Evolutionary conservation across 1,140 invertebrate genomes (phyloP).

Genomic region (Aphaenogaster floridana): DNA sequence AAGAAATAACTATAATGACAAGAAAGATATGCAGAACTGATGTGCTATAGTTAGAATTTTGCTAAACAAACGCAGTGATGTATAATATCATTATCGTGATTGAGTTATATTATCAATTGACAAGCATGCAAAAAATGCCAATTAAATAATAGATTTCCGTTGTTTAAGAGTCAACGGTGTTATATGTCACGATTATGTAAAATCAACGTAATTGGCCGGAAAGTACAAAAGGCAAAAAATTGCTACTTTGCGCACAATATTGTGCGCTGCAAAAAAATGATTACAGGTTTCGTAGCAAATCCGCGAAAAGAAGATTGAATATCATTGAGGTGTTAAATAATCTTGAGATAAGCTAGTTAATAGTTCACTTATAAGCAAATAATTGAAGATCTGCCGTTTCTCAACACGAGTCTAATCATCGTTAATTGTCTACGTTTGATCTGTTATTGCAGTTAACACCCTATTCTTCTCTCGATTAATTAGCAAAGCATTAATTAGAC

Average conservation of each 20-base stretch:
- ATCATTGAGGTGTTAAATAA: slow-evolving; percentile 46
- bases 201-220: slow-evolving; percentile 5
- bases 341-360: slow-evolving; percentile 29
- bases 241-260: neutral
- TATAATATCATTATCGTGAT: neutral
- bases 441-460: neutral
- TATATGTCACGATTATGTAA: slow-evolving; percentile 26
- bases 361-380: neutral
- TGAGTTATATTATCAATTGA: neutral
- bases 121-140: neutral
- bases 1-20: neutral
- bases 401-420: neutral
- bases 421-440: slow-evolving; percentile 3
- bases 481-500: slow-evolving; percentile 18
- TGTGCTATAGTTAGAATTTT: neutral
- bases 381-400: neutral
- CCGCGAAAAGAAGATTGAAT: slow-evolving; percentile 22
- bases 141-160: neutral
- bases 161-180: neutral
- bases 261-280: slow-evolving; percentile 33
- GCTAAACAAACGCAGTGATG: neutral
- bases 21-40: neutral
- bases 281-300: slow-evolving; percentile 29
- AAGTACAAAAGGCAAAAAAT: slow-evolving; percentile 27
- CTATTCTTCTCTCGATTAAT: slow-evolving; percentile 18